Evolutionary conservation across 1,140 invertebrate genomes (phyloP), one percentile per base, ranked within the genome.

Genomic region (Pachypeltis micranthus): DNA sequence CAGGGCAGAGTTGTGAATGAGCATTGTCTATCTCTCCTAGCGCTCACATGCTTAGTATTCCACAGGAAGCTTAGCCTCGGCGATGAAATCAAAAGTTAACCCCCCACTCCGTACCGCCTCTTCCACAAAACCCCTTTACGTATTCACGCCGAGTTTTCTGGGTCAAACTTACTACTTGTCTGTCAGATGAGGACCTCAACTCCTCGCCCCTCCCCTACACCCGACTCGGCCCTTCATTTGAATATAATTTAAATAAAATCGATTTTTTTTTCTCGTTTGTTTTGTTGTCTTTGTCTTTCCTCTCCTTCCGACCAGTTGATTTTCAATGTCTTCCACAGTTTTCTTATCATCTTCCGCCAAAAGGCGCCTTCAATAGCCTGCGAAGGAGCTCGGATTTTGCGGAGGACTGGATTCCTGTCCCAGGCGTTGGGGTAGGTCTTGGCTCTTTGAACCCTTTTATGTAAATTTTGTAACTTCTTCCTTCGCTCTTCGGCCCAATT

Each of bases 51-150:
- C 51, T 65, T 65, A 65, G 64, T 65, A 65, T 65, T 65, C 64
- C 64, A 26, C 58, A 34, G 19, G 10, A 27, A 44, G 56, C 12
- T 25, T 25, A 59, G 57, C 57, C 26, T 34, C 47, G 28, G 64
- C 64, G 58, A 61, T 65, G 64, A 65, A 65, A 65, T 65, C 58
- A 65, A 65, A 65, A 65, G 64, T 62, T 65, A 63, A 63, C 62
- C 54, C 54, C 23, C n/a, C 26, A 51, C 39, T 21, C 14, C 34
- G 12, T 26, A 10, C 39, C 44, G 14, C 47, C 47, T 3, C 47
- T 10, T 51, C 47, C n/a, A n/a, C 23, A 21, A 51, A 51, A 10
- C 26, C 56, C 58, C 59, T 61, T 65, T 62, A 58, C 64, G 64
- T 61, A 65, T 65, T 65, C 64, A 61, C 55, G 21, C 54, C 60